Conservation (phyloP, 2,888 invertebrate species). For the Polietes domitor region DNA sequence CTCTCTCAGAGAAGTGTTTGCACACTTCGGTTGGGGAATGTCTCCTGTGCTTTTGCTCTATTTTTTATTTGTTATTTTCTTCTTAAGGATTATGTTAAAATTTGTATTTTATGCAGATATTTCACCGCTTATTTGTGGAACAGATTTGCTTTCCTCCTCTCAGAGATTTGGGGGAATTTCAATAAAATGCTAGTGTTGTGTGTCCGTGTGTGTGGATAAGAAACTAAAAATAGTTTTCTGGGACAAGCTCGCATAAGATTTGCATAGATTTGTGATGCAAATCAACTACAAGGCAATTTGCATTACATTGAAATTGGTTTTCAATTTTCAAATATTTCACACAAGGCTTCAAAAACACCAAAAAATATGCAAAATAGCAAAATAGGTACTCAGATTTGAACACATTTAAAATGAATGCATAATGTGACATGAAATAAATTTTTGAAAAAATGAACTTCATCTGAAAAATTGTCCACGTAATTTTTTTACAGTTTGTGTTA, state of each 20-base stretch:
- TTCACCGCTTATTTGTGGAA: neutral
- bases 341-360: too few species aligned
- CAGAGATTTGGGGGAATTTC: constrained; percentile 17
- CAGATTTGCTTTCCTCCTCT: too few species aligned
- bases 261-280: constrained; percentile 21
- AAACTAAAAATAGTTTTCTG: constrained; percentile 23
- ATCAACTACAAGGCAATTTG: constrained; percentile 8
- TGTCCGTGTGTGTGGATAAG: neutral
- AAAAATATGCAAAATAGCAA: too few species aligned
- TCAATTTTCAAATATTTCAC: constrained; percentile 3
- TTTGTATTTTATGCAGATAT: constrained; percentile 22
- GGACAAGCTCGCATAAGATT: constrained; percentile 23
- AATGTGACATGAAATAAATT: too few species aligned
- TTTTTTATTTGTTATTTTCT: neutral
- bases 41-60: neutral
- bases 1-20: neutral
- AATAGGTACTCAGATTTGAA: too few species aligned
- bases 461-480: too few species aligned
- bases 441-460: too few species aligned
- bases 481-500: too few species aligned
- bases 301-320: constrained; percentile 27
- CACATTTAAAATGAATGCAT: too few species aligned
- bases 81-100: constrained; percentile 21
- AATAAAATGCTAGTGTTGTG: neutral
- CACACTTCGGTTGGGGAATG: neutral